Conservation (phyloP, 1,140 invertebrate genomes). For the Lucilia sericata region DNA sequence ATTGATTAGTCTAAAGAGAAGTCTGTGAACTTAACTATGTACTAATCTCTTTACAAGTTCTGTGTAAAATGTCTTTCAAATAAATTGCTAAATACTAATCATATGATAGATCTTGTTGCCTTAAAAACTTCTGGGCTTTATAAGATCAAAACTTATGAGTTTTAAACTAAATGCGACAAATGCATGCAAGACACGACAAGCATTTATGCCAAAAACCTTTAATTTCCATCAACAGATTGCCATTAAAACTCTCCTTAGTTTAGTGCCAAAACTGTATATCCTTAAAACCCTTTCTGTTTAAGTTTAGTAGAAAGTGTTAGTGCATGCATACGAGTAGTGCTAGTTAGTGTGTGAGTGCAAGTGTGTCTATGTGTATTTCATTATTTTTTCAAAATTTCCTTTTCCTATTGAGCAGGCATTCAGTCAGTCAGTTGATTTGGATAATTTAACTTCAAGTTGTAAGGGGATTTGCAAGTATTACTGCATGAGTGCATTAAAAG, state of each 20-base stretch:
- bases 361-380: not conserved
- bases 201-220: not conserved
- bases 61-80: too few relatives aligned
- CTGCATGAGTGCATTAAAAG: not conserved
- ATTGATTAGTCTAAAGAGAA: too few relatives aligned
- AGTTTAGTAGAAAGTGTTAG: too few relatives aligned
- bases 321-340: too few relatives aligned
- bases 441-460: not conserved
- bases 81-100: too few relatives aligned
- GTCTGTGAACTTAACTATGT: too few relatives aligned
- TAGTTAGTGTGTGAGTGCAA: not conserved
- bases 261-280: too few relatives aligned
- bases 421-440: slow-evolving; percentile 5
- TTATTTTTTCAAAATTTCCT: not conserved
- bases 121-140: not conserved
- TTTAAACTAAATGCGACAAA: not conserved
- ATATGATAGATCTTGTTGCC: not conserved
- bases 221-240: not conserved
- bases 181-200: not conserved
- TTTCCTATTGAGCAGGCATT: not conserved
- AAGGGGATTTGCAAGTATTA: not conserved
- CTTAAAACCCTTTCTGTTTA: not conserved
- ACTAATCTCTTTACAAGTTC: too few relatives aligned
- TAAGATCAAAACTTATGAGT: too few relatives aligned
- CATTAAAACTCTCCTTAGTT: too few relatives aligned